Percentiles rank a stretch among this genome's conserved stretches.
Evolutionary conservation across 2,888 invertebrate genomes (phyloP).

Genomic region (Zygothrica quintamaculata): DNA sequence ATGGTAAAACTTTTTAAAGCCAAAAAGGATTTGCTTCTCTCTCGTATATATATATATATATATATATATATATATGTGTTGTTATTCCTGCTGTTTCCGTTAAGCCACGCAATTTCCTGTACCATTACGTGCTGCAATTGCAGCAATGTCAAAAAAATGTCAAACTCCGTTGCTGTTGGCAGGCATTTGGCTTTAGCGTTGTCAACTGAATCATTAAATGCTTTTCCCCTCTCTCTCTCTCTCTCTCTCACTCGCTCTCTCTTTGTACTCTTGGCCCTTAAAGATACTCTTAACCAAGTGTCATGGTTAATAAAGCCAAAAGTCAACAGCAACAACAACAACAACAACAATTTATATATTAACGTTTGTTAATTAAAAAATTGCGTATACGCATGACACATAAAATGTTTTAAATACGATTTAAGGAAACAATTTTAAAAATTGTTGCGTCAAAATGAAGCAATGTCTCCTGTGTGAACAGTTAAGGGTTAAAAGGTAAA

Average conservation of each 20-base stretch:
- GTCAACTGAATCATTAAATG: conserved; percentile 46
- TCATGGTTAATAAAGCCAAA: conserved; percentile 41
- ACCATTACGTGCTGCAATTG: conserved; percentile 73
- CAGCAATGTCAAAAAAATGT: conserved; percentile 62
- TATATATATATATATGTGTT: conserved; percentile 18
- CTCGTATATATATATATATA: neutral
- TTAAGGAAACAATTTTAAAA: conserved; percentile 10
- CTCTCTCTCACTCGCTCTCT: too few species aligned
- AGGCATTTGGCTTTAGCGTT: conserved; percentile 29
- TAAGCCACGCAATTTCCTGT: conserved; percentile 68
- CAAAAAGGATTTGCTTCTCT: conserved; percentile 20
- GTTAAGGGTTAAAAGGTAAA: too few species aligned
- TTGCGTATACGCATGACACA: conserved; percentile 33
- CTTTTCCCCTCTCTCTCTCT: too few species aligned
- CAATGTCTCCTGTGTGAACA: too few species aligned
- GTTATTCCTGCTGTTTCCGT: conserved; percentile 29
- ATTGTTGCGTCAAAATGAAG: conserved; percentile 47
- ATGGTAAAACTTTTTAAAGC: conserved; percentile 36
- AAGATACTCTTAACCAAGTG: conserved; percentile 19
- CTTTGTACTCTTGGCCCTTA: neutral
- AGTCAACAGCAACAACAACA: neutral
- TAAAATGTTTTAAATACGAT: conserved; percentile 29
- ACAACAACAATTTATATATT: conserved; percentile 3
- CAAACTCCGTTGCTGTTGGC: conserved; percentile 30
- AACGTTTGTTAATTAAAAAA: conserved; percentile 48